Percentiles rank a stretch among this genome's conserved stretches.
These are phyloP conservation scores for Eriosoma lanigerum DNA, from an alignment of 1,140 invertebrate genomes.

Conservation along the genomic window DNA sequence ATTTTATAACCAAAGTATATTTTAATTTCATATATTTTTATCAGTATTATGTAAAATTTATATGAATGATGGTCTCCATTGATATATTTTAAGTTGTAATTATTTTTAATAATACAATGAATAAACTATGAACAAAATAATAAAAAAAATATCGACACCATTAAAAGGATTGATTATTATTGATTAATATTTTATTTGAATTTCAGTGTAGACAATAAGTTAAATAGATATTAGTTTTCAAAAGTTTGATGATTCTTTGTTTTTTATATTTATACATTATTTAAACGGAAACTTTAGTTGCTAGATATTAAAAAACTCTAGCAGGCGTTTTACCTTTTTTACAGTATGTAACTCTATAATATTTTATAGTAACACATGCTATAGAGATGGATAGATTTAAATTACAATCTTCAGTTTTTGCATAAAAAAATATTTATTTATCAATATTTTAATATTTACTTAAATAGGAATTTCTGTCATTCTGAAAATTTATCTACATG, in stretches of 20 bases:
- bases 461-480: no score
- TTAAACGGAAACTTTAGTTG: constrained; percentile 19
- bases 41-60: neutral
- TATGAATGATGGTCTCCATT: no score
- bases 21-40: constrained; percentile 11
- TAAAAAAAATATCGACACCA: neutral
- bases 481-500: no score
- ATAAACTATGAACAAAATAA: neutral
- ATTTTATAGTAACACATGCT: no score
- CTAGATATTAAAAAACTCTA: constrained; percentile 39
- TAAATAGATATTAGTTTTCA: neutral
- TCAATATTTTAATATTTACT: no score
- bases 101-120: neutral
- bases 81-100: neutral
- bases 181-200: neutral
- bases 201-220: neutral
- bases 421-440: no score
- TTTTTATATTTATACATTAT: constrained; percentile 14
- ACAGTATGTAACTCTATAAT: neutral
- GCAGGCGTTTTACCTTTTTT: neutral
- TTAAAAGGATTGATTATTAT: neutral
- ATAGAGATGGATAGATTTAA: no score
- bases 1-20: neutral
- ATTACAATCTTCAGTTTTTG: no score
- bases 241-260: neutral